A percentile compares a stretch with the other conserved stretches of the same genome.
Evolutionary conservation across 2,113 vertebrate genomes (phyloP).

Genomic region (Eurystomus gularis): DNA sequence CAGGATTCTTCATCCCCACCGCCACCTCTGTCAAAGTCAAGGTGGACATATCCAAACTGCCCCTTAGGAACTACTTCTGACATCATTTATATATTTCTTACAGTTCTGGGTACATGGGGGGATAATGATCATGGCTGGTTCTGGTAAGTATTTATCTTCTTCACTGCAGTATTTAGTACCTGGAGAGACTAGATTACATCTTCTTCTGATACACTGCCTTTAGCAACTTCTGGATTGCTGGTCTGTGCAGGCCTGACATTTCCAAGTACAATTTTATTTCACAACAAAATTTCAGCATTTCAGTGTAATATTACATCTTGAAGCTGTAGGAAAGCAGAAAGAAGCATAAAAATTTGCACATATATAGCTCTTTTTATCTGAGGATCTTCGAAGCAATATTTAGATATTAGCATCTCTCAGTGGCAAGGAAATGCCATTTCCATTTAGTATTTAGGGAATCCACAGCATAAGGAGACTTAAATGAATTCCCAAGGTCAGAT

Average conservation of each 20-base stretch:
- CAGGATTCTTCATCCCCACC: neutral
- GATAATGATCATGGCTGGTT: neutral
- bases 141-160: neutral
- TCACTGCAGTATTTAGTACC: neutral
- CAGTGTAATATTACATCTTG: constrained; percentile 9
- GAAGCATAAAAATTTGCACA: constrained; percentile 9
- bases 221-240: neutral
- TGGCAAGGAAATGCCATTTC: constrained; percentile 14
- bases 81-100: neutral
- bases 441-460: neutral
- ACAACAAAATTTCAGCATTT: neutral
- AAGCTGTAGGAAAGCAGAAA: neutral
- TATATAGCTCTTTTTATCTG: constrained; percentile 24
- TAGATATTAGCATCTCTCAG: constrained; percentile 10
- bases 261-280: constrained; percentile 25
- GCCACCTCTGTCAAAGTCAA: neutral
- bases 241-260: constrained; percentile 15
- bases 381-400: neutral
- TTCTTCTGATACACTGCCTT: neutral
- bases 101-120: neutral
- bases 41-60: neutral
- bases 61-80: neutral
- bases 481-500: neutral
- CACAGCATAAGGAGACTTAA: neutral
- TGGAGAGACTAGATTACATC: neutral